Evolutionary conservation across 2,113 vertebrate genomes (phyloP), one percentile per base, ranked within the genome.

Genomic region (Calypte anna): DNA sequence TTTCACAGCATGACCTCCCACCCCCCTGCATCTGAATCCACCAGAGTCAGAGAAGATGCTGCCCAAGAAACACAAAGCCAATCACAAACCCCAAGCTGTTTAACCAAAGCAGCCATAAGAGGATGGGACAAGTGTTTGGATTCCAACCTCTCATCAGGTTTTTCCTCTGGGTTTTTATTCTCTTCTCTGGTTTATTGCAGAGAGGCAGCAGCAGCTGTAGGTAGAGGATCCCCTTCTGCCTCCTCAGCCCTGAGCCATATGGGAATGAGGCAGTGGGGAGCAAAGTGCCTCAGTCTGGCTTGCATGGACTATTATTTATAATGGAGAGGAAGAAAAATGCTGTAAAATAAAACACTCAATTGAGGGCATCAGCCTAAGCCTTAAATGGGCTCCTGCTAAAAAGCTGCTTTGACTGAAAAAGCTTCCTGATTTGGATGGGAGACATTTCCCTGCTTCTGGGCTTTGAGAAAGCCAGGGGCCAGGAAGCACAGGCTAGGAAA

Each of bases 301-400:
- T 92, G 94, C 82, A 87, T 72, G 75, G 82, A 38, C 94, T 75
- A 27, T 91, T 86, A 55, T 84, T 63, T 90, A 79, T 69, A 94
- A 91, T 58, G 55, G 87, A 85, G 70, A 89, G 77, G 82, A 94
- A 94, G 70, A 93, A 87, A 95, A 95, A 75, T 23, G 55, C 66
- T 91, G 74, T 93, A 87, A 94, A 95, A 95, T 82, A 94, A 94
- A 96, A 55, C 82, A 85, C 90, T 85, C 40, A 40, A 40, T 40
- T 46, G 44, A 91, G 93, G 88, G 84, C 27, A 3, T 87, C 93
- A 79, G 84, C 36, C 63, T 95, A 40, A 96, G 87, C 53, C 2
- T 91, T 94, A 96, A 94, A 95, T 64, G 72, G 90, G 87, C 78
- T 90, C 64, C 91, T 82, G 50, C 67, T 87, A 50, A 86, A 91